phyloP scores from a whole-genome alignment of 2,797 vertebrate genomes.

The Xenopus petersii region DNA sequence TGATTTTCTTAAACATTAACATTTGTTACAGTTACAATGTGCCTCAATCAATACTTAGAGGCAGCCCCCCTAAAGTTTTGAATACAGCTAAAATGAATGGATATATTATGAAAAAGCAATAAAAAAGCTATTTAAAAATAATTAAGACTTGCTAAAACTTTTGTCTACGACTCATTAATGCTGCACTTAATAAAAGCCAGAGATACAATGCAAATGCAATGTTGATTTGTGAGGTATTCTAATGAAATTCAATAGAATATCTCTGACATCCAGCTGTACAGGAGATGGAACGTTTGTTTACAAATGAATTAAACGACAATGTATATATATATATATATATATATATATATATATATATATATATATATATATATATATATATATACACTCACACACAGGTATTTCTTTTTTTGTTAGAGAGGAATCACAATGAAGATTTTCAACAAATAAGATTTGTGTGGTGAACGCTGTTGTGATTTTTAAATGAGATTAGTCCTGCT shows the following conservation, averaged over 20 bases:
- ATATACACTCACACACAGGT: too few relatives aligned
- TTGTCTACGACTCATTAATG: not conserved
- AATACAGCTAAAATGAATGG: not conserved
- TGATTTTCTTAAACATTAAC: conserved; percentile 5
- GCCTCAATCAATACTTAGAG: not conserved
- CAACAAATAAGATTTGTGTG: conserved; percentile 18
- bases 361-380: too few relatives aligned
- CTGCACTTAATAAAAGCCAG: not conserved
- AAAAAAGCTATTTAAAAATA: not conserved
- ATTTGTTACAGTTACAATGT: not conserved
- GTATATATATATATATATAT: too few relatives aligned
- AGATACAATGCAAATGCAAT: too few relatives aligned
- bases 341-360: too few relatives aligned
- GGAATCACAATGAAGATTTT: too few relatives aligned
- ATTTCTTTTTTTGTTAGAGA: too few relatives aligned
- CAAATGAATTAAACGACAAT: not conserved
- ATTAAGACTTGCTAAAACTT: not conserved
- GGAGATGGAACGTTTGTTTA: too few relatives aligned
- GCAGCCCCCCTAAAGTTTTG: too few relatives aligned
- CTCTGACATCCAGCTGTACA: too few relatives aligned
- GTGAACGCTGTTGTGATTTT: conserved; percentile 3
- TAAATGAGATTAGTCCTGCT: conserved; percentile 24
- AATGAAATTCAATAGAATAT: too few relatives aligned
- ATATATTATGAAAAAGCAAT: not conserved
- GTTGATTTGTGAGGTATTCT: too few relatives aligned